Base-by-base conservation (phyloP, 2,797 vertebrate species). In the Gobionotothen gibberifrons region DNA sequence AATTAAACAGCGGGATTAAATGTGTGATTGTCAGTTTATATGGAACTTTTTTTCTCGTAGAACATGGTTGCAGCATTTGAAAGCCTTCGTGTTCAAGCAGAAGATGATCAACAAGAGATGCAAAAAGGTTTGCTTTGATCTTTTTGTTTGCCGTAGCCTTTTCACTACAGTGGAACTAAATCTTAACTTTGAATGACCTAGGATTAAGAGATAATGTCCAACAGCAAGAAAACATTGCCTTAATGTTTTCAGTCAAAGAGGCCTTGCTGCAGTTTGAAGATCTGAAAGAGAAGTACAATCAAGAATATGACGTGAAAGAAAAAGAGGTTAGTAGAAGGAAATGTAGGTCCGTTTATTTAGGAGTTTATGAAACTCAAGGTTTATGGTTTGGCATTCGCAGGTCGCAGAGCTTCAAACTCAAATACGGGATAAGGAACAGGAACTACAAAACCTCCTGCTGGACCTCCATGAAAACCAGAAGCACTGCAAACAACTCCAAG, bases 21-120 rank as follows among this genome's bases (percentile, higher is more conserved):
- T 0, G 16, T 83, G 64, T 76, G 21, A 29, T 66, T n/a, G 4
- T 54, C 10, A 39, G 2, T 48, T 78, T 15, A 43, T 15, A 16
- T 58, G 60, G 16, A 1, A 19, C 2, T 22, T 22, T 29, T 63
- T 84, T 72, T 91, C 63, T 42, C 57, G 1, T 81, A 99, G 97
- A 95, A 94, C 90, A 92, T 96, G 89, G 87, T 94, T 79, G 77
- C 76, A 83, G 96, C 94, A 56, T 98, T 98, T 90, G 96, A 98
- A 76, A 95, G 90, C 72, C 96, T 99, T 89, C 93, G 86, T 58
- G 54, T 93, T 67, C 94, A 93, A 93, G 94, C 95, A 78, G 95
- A 98, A 89, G 93, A 93, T 40, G 90, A 95, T 82, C 96, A 94
- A 83, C 48, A 94, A 81, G 95, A 98, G 87, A 93, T 96, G 90